phyloP scores from a whole-genome alignment of 1,140 invertebrate species.

The Plectrocnemia conspersa region DNA sequence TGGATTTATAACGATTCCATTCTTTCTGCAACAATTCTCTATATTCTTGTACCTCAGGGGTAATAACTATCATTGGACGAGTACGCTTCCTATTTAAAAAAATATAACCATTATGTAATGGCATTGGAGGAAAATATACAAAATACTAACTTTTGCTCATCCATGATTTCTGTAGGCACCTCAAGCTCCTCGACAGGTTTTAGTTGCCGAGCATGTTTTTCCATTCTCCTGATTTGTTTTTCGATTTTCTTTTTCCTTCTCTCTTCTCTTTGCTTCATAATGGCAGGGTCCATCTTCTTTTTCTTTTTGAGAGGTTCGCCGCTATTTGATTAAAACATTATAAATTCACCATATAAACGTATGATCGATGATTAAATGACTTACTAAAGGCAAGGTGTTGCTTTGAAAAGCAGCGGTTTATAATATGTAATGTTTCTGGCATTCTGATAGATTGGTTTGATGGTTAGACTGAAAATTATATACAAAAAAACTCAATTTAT shows the following conservation, averaged over 20 bases:
- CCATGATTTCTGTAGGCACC: slow-evolving; percentile 59
- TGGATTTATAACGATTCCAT: slow-evolving; percentile 66
- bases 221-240: slow-evolving; percentile 72
- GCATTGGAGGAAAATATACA: neutral
- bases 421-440: slow-evolving; percentile 25
- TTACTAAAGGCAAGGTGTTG: slow-evolving; percentile 29
- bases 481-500: neutral
- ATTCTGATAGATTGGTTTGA: slow-evolving; percentile 17
- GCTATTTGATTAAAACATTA: slow-evolving; percentile 8
- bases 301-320: slow-evolving; percentile 86
- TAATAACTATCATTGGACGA: slow-evolving; percentile 46
- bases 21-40: slow-evolving; percentile 61
- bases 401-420: slow-evolving; percentile 25
- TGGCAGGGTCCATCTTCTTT: slow-evolving; percentile 74
- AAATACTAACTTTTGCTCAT: slow-evolving; percentile 59
- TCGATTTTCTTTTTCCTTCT: slow-evolving; percentile 73
- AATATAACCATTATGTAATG: neutral
- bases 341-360: neutral
- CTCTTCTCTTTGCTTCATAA: slow-evolving; percentile 74
- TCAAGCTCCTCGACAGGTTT: slow-evolving; percentile 82
- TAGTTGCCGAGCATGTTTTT: slow-evolving; percentile 69
- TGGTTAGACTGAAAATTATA: slow-evolving; percentile 14
- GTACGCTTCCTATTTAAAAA: slow-evolving; percentile 49
- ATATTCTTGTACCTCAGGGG: slow-evolving; percentile 50
- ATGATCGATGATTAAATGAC: slow-evolving; percentile 5